Evolutionary conservation across 2,888 invertebrate genomes (phyloP).

Genomic region (Aporophyla nigra): DNA sequence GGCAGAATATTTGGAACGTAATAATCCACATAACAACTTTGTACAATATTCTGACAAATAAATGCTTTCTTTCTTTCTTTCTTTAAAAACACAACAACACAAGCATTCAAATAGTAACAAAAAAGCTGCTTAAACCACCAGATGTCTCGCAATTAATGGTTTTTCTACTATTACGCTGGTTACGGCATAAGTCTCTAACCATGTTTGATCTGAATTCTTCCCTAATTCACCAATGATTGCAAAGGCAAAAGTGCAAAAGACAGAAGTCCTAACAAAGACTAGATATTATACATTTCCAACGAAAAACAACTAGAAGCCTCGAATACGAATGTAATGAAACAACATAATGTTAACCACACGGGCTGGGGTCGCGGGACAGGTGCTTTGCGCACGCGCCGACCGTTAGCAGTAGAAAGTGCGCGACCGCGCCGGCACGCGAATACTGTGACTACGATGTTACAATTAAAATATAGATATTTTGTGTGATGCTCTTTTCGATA

Average conservation of each 20-base stretch:
- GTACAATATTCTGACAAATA: too few relatives aligned
- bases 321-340: constrained; percentile 70
- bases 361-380: constrained; percentile 87
- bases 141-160: not conserved
- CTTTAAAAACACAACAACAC: not conserved
- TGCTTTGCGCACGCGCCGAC: constrained; percentile 90
- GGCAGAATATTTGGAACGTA: too few relatives aligned
- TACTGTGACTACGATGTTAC: constrained; percentile 75
- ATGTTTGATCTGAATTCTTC: not conserved
- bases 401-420: constrained; percentile 91
- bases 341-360: constrained; percentile 79
- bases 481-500: constrained; percentile 36
- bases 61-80: too few relatives aligned
- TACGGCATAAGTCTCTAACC: not conserved
- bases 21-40: too few relatives aligned
- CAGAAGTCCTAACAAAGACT: constrained; percentile 9
- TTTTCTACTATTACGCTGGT: not conserved
- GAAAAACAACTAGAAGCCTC: constrained; percentile 62
- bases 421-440: constrained; percentile 89
- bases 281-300: constrained; percentile 24
- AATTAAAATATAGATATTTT: constrained; percentile 50
- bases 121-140: not conserved
- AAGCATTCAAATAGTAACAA: not conserved
- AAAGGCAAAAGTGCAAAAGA: not conserved
- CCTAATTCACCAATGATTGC: not conserved